Conservation (phyloP, 2,797 vertebrate genomes). For the Semotilus atromaculatus region DNA sequence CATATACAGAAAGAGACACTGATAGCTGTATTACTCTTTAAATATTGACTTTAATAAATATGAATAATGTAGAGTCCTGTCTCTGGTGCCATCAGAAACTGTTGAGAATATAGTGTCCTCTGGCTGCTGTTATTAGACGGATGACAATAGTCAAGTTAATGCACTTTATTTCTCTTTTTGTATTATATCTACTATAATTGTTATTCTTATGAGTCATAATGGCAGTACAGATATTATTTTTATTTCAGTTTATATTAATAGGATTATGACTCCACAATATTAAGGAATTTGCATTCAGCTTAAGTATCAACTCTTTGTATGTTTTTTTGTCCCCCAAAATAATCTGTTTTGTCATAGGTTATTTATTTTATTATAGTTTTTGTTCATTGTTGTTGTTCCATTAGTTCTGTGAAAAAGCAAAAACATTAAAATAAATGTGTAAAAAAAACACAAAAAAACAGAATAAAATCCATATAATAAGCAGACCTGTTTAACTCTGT, state of each 20-base stretch:
- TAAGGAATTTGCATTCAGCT: not conserved
- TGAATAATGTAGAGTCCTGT: too few species aligned
- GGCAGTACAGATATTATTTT: not conserved
- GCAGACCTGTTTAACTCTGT: not conserved
- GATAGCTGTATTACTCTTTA: conserved; percentile 7
- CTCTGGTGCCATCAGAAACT: too few species aligned
- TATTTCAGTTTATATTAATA: not conserved
- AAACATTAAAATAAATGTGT: not conserved
- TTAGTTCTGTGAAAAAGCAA: not conserved
- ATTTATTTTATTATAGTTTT: not conserved
- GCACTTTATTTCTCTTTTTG: not conserved
- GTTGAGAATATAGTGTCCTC: too few species aligned
- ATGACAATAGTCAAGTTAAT: not conserved
- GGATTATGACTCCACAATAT: not conserved
- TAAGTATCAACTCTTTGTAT: not conserved
- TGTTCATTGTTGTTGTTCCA: not conserved
- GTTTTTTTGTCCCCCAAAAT: not conserved
- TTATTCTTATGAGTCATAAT: not conserved
- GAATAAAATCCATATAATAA: not conserved
- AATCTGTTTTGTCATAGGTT: not conserved
- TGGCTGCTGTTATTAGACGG: conserved; percentile 35
- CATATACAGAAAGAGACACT: not conserved
- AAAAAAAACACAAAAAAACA: too few species aligned
- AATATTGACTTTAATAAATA: conserved; percentile 44
- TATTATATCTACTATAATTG: not conserved